Evolutionary conservation across 2,888 invertebrate species (phyloP).

Genomic region (Seira musarum): DNA sequence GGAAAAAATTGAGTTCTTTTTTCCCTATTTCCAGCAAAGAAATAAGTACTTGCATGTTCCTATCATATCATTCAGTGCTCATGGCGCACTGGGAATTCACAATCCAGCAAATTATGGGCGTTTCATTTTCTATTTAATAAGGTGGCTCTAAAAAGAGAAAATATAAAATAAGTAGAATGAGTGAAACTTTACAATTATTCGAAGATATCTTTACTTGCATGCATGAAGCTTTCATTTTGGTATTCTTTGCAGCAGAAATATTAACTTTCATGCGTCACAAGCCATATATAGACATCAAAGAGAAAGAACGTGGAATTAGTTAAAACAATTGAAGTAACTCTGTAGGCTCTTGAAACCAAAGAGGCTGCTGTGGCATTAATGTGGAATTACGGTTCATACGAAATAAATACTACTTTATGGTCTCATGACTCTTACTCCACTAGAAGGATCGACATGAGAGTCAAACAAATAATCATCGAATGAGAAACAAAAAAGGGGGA

Average conservation of each 20-base stretch:
- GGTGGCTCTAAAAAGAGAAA: background rate
- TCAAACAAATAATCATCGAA: background rate
- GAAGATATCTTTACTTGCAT: too few species aligned
- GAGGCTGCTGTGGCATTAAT: background rate
- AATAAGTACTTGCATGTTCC: constrained; percentile 13
- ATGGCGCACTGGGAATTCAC: constrained; percentile 48
- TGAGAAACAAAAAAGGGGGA: background rate
- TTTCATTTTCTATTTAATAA: constrained; percentile 50
- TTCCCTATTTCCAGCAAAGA: background rate
- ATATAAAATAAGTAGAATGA: background rate
- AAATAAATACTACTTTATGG: background rate
- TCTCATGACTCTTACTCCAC: background rate
- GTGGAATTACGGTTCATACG: background rate
- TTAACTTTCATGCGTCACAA: too few species aligned
- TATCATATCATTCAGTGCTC: constrained; percentile 11
- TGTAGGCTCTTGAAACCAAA: too few species aligned
- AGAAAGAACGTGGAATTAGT: background rate
- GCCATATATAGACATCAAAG: too few species aligned
- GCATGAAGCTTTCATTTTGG: too few species aligned
- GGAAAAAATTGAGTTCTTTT: constrained; percentile 6
- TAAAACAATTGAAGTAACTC: background rate
- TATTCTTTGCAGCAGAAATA: too few species aligned
- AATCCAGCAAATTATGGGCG: constrained; percentile 49
- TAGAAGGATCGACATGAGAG: background rate
- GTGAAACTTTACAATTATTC: background rate